These are phyloP conservation scores for Odocoileus hemionus DNA, from an alignment of 2,113 vertebrate species.

Conservation along the genomic window DNA sequence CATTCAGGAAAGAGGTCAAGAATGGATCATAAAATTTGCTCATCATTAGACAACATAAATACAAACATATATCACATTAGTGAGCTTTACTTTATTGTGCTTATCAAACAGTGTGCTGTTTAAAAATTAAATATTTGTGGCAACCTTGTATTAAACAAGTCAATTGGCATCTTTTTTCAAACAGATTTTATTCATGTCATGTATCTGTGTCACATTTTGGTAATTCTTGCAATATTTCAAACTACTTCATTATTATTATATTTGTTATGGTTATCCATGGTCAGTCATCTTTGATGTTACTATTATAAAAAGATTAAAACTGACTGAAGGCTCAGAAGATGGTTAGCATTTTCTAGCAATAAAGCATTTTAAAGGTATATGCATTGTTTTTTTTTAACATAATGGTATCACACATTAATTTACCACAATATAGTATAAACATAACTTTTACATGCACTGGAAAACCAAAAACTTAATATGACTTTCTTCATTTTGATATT, in stretches of 20 bases:
- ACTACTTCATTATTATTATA: neutral
- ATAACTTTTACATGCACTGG: neutral
- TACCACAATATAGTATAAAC: neutral
- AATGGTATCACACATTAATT: neutral
- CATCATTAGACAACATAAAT: conserved; percentile 4
- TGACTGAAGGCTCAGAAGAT: neutral
- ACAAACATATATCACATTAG: neutral
- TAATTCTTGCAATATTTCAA: neutral
- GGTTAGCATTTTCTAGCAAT: neutral
- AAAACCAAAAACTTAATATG: neutral
- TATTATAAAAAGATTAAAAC: neutral
- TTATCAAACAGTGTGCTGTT: neutral
- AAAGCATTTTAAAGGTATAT: neutral
- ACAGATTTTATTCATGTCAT: neutral
- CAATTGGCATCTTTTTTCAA: neutral
- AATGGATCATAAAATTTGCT: neutral
- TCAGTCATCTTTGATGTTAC: neutral
- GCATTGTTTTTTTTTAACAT: neutral
- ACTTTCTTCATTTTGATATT: neutral
- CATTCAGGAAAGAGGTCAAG: neutral
- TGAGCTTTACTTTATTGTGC: neutral
- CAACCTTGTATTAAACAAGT: neutral
- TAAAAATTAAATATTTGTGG: neutral
- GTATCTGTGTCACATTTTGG: neutral
- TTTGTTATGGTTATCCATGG: neutral